Evolutionary conservation across 2,797 vertebrate species (phyloP).

Genomic region (Crocidura indochinensis): DNA sequence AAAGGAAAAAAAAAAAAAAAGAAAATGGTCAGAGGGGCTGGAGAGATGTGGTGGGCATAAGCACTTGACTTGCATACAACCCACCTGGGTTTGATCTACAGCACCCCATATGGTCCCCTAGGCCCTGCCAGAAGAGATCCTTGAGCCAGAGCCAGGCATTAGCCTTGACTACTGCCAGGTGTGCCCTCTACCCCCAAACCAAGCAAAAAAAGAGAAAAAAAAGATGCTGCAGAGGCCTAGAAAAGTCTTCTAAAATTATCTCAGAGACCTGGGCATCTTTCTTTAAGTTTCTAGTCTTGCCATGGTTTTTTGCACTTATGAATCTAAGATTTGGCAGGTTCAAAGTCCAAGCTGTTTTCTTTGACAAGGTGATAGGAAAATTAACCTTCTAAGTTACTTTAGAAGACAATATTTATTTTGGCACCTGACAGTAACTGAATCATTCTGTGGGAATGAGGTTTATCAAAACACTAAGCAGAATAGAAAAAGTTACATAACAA

Average conservation of each 20-base stretch:
- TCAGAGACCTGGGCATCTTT: constrained; percentile 58
- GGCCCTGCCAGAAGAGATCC: no score
- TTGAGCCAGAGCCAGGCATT: no score
- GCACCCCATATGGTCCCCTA: no score
- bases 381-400: constrained; percentile 50
- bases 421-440: constrained; percentile 67
- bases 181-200: no score
- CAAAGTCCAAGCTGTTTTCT: constrained; percentile 59
- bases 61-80: no score
- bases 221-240: neutral
- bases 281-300: constrained; percentile 12
- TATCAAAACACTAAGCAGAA: constrained; percentile 68
- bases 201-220: neutral
- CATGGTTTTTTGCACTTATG: constrained; percentile 27
- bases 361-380: constrained; percentile 65
- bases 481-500: neutral
- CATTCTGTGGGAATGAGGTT: constrained; percentile 59
- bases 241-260: constrained; percentile 52
- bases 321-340: constrained; percentile 48
- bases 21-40: no score
- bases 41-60: no score
- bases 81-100: no score
- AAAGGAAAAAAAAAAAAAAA: no score
- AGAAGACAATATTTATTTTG: constrained; percentile 57
- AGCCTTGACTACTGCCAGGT: no score